Conservation (phyloP, 2,888 invertebrate genomes). For the Cylindroiulus punctatus region DNA sequence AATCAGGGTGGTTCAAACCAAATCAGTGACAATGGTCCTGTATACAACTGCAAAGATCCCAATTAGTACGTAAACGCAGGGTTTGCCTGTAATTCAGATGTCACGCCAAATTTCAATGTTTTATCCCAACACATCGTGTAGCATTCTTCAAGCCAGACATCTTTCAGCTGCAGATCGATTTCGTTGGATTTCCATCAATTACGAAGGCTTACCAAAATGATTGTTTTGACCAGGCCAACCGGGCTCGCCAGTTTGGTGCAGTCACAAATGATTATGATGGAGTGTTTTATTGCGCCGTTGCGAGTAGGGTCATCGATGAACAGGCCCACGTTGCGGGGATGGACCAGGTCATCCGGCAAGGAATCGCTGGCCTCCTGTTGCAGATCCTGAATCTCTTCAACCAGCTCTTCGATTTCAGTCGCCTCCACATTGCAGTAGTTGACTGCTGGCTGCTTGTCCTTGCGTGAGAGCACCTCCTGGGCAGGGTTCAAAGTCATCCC, state of each 20-base stretch:
- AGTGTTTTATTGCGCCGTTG: constrained; percentile 11
- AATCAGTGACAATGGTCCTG: too few relatives aligned
- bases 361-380: constrained; percentile 19
- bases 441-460: not conserved
- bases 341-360: not conserved
- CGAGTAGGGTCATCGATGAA: constrained; percentile 7
- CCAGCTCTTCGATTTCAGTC: constrained; percentile 48
- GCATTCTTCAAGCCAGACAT: too few relatives aligned
- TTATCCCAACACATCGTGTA: too few relatives aligned
- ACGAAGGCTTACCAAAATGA: constrained; percentile 43
- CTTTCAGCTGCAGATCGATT: too few relatives aligned
- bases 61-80: too few relatives aligned
- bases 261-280: constrained; percentile 48
- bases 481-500: not conserved
- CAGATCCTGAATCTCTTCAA: constrained; percentile 52
- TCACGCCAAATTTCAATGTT: too few relatives aligned
- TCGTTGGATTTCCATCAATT: too few relatives aligned
- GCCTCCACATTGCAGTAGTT: not conserved
- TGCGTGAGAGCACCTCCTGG: too few relatives aligned
- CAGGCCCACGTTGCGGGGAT: constrained; percentile 8
- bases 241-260: constrained; percentile 48
- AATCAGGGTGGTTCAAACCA: too few relatives aligned
- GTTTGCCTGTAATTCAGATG: too few relatives aligned
- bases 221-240: constrained; percentile 49
- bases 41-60: too few relatives aligned